Conservation (phyloP, 2,113 vertebrate genomes). For the Gavialis gangeticus region DNA sequence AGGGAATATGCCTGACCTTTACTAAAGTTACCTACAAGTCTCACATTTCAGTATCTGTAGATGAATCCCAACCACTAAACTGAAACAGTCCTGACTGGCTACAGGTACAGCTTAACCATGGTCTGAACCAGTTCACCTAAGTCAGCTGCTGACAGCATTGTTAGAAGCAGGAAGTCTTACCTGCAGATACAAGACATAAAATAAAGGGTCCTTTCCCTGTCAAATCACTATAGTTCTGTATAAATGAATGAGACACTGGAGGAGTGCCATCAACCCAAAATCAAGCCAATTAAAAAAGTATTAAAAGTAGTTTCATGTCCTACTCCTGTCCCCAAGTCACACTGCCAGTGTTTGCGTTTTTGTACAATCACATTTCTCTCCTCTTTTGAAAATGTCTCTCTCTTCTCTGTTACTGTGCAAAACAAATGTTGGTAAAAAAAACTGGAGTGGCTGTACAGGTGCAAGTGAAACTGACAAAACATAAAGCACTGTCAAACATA, state of each 20-base stretch:
- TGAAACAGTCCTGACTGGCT: background rate
- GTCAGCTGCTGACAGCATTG: background rate
- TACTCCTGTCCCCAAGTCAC: background rate
- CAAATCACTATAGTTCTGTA: background rate
- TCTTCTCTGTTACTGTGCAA: constrained; percentile 14
- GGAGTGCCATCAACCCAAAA: constrained; percentile 2
- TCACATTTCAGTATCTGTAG: background rate
- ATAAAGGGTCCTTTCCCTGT: background rate
- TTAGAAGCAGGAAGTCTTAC: background rate
- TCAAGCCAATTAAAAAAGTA: background rate
- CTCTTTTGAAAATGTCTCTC: constrained; percentile 12
- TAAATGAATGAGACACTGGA: background rate
- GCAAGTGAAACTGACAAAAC: constrained; percentile 38
- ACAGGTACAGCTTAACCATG: background rate
- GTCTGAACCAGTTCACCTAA: background rate
- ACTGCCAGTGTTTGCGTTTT: background rate
- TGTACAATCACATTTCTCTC: background rate
- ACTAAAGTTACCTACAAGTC: background rate
- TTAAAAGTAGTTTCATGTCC: background rate
- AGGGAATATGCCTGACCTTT: background rate
- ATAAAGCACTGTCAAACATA: background rate
- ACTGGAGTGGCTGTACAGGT: constrained; percentile 29
- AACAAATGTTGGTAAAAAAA: constrained; percentile 31
- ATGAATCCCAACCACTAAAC: background rate
- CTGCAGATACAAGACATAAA: background rate